These are phyloP conservation scores for Drosophila rhopaloa DNA, from an alignment of 1,140 invertebrate genomes.

Conservation along the genomic window DNA sequence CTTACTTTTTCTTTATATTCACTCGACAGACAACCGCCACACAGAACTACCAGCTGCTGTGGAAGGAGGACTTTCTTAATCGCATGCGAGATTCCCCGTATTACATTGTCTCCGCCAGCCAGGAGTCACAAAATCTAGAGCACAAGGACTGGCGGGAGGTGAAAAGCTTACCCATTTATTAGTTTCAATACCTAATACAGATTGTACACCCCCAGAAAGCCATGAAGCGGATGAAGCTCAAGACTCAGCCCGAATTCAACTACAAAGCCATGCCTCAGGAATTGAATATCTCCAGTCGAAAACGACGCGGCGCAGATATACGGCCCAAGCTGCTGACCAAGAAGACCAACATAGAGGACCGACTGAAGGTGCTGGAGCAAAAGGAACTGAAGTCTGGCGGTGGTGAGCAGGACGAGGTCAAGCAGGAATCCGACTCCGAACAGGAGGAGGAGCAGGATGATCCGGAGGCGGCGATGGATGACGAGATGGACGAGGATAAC, in stretches of 20 bases:
- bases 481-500: conserved; percentile 91
- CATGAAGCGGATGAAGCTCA: conserved; percentile 87
- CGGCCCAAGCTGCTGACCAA: conserved; percentile 51
- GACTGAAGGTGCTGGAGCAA: conserved; percentile 86
- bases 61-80: conserved; percentile 82
- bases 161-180: neutral
- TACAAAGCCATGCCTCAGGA: conserved; percentile 87
- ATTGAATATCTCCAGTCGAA: conserved; percentile 80
- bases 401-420: conserved; percentile 85
- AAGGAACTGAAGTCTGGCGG: conserved; percentile 86
- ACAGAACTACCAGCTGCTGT: conserved; percentile 77
- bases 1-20: neutral
- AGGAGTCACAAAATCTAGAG: conserved; percentile 83
- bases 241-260: conserved; percentile 85
- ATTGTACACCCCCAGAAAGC: conserved; percentile 85
- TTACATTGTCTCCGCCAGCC: conserved; percentile 87
- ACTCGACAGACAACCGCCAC: conserved; percentile 59
- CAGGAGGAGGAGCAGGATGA: conserved; percentile 85
- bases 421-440: conserved; percentile 85
- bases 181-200: neutral
- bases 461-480: conserved; percentile 86
- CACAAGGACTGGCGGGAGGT: conserved; percentile 75
- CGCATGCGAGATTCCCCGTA: conserved; percentile 86
- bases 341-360: conserved; percentile 73
- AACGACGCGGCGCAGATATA: conserved; percentile 35